phyloP scores from a whole-genome alignment of 2,797 vertebrate genomes.

The Capromys pilorides region DNA sequence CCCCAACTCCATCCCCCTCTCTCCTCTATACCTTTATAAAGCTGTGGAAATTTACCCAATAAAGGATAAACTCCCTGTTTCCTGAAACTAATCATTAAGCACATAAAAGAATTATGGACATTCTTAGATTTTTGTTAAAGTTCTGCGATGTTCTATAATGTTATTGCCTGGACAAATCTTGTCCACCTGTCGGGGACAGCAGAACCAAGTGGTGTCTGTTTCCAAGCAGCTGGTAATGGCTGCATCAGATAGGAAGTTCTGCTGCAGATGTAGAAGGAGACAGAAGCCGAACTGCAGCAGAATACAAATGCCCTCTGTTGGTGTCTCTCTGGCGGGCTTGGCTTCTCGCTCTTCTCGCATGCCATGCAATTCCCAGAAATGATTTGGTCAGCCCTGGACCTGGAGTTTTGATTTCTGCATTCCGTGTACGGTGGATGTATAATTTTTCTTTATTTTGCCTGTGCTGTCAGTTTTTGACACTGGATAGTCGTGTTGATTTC shows the following conservation, averaged over 20 bases:
- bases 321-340: conserved; percentile 74
- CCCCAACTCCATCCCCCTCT: too few species aligned
- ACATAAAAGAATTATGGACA: not conserved
- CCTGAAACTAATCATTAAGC: not conserved
- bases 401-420: conserved; percentile 64
- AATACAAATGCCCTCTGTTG: conserved; percentile 82
- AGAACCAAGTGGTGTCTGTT: conserved; percentile 83
- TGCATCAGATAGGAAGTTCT: conserved; percentile 55
- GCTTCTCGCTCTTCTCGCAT: conserved; percentile 72
- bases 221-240: conserved; percentile 75
- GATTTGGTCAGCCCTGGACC: conserved; percentile 63
- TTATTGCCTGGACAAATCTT: conserved; percentile 60
- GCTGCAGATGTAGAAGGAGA: conserved; percentile 40
- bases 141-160: conserved; percentile 30
- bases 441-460: conserved; percentile 74
- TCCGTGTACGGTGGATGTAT: conserved; percentile 25
- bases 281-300: conserved; percentile 79
- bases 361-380: conserved; percentile 74
- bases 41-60: not conserved
- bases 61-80: not conserved
- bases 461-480: conserved; percentile 62
- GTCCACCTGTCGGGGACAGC: conserved; percentile 75
- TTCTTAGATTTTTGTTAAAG: conserved; percentile 12
- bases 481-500: conserved; percentile 37
- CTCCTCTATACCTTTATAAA: not conserved